phyloP scores from a whole-genome alignment of 2,888 invertebrate genomes.

The Pollenia griseotomentosa region DNA sequence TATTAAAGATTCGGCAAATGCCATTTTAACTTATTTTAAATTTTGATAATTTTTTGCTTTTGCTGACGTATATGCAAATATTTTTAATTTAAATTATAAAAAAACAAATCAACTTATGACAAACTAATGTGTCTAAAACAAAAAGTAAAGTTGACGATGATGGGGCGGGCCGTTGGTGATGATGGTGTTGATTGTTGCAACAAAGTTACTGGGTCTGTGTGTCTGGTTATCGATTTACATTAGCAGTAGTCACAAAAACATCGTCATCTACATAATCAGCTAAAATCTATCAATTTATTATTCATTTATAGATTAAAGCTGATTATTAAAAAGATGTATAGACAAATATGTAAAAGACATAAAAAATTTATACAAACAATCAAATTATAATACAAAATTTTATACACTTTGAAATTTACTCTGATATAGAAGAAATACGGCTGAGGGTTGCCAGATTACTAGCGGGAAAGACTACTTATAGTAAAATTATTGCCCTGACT shows the following conservation, averaged over 20 bases:
- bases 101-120: conserved; percentile 16
- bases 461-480: no score
- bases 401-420: not conserved
- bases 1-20: no score
- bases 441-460: not conserved
- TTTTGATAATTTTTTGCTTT: conserved; percentile 5
- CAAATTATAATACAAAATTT: conserved; percentile 19
- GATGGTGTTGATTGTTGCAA: conserved; percentile 38
- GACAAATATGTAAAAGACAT: not conserved
- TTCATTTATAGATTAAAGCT: no score
- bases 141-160: conserved; percentile 7
- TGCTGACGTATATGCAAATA: conserved; percentile 17
- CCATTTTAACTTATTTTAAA: not conserved
- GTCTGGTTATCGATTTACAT: not conserved
- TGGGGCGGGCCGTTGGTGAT: not conserved
- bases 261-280: conserved; percentile 11
- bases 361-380: conserved; percentile 38
- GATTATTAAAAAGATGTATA: no score
- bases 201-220: conserved; percentile 26
- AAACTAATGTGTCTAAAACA: conserved; percentile 29
- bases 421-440: not conserved
- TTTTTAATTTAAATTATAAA: conserved; percentile 16
- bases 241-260: not conserved
- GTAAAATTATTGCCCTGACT: no score
- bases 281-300: no score